phyloP scores from a whole-genome alignment of 2,888 invertebrate species.

The Eulithis prunata region DNA sequence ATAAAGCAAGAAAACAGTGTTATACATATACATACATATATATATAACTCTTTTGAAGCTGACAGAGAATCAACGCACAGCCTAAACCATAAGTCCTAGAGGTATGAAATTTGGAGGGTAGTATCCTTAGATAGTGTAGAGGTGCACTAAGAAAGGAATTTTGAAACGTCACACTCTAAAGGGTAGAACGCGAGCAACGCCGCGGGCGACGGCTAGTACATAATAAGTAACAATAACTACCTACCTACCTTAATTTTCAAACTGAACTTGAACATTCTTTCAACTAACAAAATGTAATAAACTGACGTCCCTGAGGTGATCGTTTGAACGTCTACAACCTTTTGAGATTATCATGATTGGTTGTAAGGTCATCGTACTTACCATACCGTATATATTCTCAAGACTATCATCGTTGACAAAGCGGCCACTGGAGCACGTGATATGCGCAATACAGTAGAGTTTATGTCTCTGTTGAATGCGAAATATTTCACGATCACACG shows the following conservation, averaged over 20 bases:
- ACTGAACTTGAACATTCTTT: constrained; percentile 34
- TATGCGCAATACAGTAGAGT: too few relatives aligned
- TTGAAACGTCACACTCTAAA: too few relatives aligned
- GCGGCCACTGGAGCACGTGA: neutral
- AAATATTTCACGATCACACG: neutral
- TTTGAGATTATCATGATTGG: constrained; percentile 53
- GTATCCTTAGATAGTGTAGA: too few relatives aligned
- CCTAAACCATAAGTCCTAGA: too few relatives aligned
- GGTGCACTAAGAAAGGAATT: too few relatives aligned
- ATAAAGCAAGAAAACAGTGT: constrained; percentile 15
- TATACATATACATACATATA: too few relatives aligned
- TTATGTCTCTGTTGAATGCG: neutral
- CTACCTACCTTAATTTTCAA: constrained; percentile 14
- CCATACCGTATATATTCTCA: constrained; percentile 11
- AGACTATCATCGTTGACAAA: constrained; percentile 5
- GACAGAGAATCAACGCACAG: too few relatives aligned
- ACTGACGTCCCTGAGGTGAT: constrained; percentile 50
- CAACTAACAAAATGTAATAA: constrained; percentile 49
- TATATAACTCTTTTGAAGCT: too few relatives aligned
- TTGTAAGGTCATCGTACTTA: constrained; percentile 43
- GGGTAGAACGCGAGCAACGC: too few relatives aligned
- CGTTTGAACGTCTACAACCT: constrained; percentile 62
- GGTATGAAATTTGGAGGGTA: too few relatives aligned
- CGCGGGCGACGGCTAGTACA: too few relatives aligned
- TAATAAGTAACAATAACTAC: constrained; percentile 17